Evolutionary conservation across 2,888 invertebrate genomes (phyloP).

Genomic region (Limnephilus marmoratus): DNA sequence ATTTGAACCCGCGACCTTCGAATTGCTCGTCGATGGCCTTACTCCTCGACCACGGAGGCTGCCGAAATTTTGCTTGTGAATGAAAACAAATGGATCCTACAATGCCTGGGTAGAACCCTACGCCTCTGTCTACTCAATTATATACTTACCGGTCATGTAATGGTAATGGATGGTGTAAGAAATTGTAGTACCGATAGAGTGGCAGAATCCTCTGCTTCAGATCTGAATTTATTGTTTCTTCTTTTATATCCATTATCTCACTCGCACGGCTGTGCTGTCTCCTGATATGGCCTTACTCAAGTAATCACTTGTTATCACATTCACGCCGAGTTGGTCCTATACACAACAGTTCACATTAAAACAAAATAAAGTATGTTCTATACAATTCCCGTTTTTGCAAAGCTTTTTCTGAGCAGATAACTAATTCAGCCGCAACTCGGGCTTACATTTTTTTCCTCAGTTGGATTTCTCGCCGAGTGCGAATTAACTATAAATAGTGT

Average conservation of each 20-base stretch:
- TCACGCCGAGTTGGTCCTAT: background rate
- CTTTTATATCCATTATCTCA: background rate
- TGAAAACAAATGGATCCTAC: too few relatives aligned
- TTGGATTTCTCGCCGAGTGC: conserved; percentile 9
- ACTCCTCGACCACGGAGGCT: too few relatives aligned
- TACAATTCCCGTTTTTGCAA: background rate
- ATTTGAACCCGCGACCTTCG: too few relatives aligned
- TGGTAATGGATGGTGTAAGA: too few relatives aligned
- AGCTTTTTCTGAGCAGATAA: background rate
- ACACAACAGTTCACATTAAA: background rate
- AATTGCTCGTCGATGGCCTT: too few relatives aligned
- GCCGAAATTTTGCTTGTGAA: too few relatives aligned
- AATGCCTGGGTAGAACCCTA: too few relatives aligned
- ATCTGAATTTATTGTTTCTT: background rate
- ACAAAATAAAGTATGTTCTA: background rate
- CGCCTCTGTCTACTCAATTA: too few relatives aligned
- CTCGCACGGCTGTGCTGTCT: background rate
- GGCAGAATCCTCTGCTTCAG: background rate
- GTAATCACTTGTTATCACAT: background rate
- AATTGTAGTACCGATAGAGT: background rate
- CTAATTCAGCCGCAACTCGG: background rate
- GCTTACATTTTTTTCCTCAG: background rate
- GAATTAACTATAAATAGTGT: conserved; percentile 36
- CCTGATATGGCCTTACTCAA: background rate
- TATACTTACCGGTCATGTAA: too few relatives aligned